phyloP scores from a whole-genome alignment of 2,797 vertebrate genomes.

The Paramormyrops hopkinsi region DNA sequence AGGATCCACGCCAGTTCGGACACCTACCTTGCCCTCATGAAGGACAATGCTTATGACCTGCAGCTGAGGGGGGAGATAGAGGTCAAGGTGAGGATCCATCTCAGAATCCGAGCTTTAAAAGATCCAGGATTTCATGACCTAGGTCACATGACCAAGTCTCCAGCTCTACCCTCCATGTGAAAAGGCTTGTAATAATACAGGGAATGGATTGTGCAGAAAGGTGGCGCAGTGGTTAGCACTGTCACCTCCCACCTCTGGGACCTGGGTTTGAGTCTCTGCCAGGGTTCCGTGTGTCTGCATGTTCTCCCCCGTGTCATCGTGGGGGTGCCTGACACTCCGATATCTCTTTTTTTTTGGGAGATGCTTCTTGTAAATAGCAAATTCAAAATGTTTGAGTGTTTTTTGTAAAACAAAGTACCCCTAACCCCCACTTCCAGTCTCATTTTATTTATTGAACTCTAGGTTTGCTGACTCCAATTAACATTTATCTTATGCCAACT shows the following conservation, averaged over 20 bases:
- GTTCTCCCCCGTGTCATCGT: too few relatives aligned
- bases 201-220: neutral
- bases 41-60: conserved; percentile 75
- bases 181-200: neutral
- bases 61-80: conserved; percentile 80
- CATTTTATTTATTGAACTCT: too few relatives aligned
- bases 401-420: neutral
- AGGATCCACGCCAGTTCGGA: conserved; percentile 80
- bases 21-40: conserved; percentile 69
- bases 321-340: neutral
- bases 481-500: too few relatives aligned
- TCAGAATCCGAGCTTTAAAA: neutral
- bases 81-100: conserved; percentile 66
- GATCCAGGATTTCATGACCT: neutral
- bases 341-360: neutral
- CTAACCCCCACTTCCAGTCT: neutral
- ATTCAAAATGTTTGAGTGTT: neutral
- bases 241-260: too few relatives aligned
- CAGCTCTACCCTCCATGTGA: neutral
- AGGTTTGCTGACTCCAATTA: too few relatives aligned
- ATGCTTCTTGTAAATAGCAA: neutral
- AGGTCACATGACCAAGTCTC: neutral
- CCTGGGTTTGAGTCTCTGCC: too few relatives aligned
- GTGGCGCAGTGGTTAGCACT: too few relatives aligned
- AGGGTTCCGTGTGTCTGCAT: too few relatives aligned